Base-by-base conservation (phyloP, 2,113 vertebrate genomes). In the Melanocharis versteri region DNA sequence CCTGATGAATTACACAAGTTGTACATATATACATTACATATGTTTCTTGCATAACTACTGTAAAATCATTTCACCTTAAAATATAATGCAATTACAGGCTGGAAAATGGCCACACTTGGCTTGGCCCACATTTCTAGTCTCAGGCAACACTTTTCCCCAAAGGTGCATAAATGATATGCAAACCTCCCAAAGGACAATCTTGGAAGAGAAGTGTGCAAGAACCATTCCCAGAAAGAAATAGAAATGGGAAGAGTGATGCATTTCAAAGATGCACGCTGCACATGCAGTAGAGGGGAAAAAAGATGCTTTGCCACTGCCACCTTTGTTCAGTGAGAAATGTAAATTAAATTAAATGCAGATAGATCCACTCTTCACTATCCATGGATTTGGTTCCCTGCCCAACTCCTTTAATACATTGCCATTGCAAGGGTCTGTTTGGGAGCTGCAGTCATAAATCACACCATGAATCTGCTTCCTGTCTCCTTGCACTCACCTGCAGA, bases 1-100 rank as follows among this genome's bases (percentile, higher is more conserved):
- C 33, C 40, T 82, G 45, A 78, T 79, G 72, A 94, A 93, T 92
- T 90, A 83, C 12, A 40, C 11, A 51, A 73, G 5, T 48, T 60
- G 45, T 45, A 50, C n/a, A 6, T 44, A 57, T 58, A 77, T 44
- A 64, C 5, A 30, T 95, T 50, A 88, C 69, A 81, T 64, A 88
- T 61, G 79, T 87, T 95, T 96, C 78, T 92, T 78, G 26, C 51
- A 76, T 87, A 93, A 90, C 69, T 96, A 78, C 64, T 93, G 93
- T 73, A 92, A 95, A 92, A 92, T 78, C 60, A 81, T 93, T 94
- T 94, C 92, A 18, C 51, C 64, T 95, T 95, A 62, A 81, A 83
- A 66, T 81, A 45, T 42, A 91, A 88, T 58, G 54, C 42, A 88
- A 68, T 88, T 88, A 45, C 44, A 75, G 72, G 37, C 71, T 96